Evolutionary conservation across 2,797 vertebrate species (phyloP).

Genomic region (Phalloptychus januarius): DNA sequence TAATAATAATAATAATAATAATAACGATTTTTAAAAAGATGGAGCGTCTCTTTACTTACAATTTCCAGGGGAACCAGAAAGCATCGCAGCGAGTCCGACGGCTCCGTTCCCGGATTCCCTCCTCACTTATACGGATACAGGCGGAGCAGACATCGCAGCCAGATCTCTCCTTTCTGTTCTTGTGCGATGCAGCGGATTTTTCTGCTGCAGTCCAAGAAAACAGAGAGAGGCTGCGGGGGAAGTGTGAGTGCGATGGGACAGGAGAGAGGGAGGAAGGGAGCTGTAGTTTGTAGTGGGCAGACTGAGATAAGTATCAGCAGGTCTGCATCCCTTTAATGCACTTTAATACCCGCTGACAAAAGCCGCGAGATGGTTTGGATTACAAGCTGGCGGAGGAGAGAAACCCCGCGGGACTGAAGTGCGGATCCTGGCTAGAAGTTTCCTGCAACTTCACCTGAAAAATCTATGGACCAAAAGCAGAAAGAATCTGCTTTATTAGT

Average conservation of each 20-base stretch:
- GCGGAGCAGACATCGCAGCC: constrained; percentile 33
- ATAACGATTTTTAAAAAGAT: neutral
- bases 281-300: constrained; percentile 37
- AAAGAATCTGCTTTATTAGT: neutral
- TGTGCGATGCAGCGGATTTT: constrained; percentile 74
- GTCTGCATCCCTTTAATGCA: constrained; percentile 42
- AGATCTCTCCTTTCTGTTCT: constrained; percentile 33
- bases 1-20: neutral
- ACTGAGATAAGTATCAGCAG: constrained; percentile 66
- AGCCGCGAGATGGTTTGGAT: neutral
- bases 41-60: constrained; percentile 53
- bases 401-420: neutral
- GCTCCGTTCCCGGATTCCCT: neutral
- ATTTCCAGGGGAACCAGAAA: constrained; percentile 3
- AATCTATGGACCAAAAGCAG: neutral
- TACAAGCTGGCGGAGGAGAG: neutral
- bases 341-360: constrained; percentile 22
- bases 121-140: constrained; percentile 19
- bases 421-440: constrained; percentile 30
- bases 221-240: constrained; percentile 58
- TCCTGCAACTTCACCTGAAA: neutral
- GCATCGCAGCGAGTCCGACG: constrained; percentile 29
- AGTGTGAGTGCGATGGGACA: constrained; percentile 45
- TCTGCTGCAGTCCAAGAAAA: constrained; percentile 80
- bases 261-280: neutral